These are phyloP conservation scores for Falco peregrinus DNA, from an alignment of 2,797 vertebrate species.

Conservation along the genomic window DNA sequence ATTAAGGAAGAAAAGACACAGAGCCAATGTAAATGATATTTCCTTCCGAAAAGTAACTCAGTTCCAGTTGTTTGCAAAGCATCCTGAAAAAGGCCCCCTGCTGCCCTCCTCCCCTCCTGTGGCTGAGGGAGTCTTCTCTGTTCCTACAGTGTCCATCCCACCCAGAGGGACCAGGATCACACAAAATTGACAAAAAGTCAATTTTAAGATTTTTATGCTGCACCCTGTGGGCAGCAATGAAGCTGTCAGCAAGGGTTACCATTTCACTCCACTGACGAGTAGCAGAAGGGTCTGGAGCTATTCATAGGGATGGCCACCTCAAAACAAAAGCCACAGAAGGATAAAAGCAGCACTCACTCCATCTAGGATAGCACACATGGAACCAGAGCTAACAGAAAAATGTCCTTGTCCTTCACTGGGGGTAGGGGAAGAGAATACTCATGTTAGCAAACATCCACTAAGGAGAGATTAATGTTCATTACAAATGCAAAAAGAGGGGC, in stretches of 20 bases:
- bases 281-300: constrained; percentile 35
- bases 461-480: background rate
- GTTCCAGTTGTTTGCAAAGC: background rate
- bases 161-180: background rate
- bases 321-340: background rate
- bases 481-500: background rate
- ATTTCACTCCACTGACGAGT: background rate
- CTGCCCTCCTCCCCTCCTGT: background rate
- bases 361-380: background rate
- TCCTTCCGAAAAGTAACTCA: background rate
- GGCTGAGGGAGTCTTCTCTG: background rate
- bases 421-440: background rate
- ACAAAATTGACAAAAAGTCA: background rate
- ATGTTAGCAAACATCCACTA: background rate
- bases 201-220: background rate
- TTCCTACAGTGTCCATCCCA: background rate
- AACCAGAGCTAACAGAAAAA: background rate
- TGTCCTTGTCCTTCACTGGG: background rate
- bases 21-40: background rate
- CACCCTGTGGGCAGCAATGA: constrained; percentile 6
- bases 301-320: constrained; percentile 10
- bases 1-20: background rate
- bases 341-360: background rate
- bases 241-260: constrained; percentile 1
- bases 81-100: background rate